phyloP scores from a whole-genome alignment of 2,888 invertebrate genomes.

The Heteropelma amictum region DNA sequence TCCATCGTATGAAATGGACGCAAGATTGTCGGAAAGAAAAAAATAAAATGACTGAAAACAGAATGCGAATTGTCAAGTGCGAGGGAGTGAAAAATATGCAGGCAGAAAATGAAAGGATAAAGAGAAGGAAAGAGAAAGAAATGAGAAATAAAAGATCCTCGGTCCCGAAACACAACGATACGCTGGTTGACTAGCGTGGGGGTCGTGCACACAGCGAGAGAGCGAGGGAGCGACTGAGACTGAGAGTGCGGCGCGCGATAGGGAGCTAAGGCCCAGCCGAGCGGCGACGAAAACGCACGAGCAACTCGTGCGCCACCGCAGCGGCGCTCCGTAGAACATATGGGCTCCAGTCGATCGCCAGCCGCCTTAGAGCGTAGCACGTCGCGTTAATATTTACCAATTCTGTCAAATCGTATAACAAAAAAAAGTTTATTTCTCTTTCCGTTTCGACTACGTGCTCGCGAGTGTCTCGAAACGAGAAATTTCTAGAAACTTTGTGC shows the following conservation, averaged over 20 bases:
- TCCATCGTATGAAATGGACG: slow-evolving; percentile 27
- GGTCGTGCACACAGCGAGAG: slow-evolving; percentile 38
- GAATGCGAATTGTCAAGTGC: slow-evolving; percentile 52
- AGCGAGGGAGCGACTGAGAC: slow-evolving; percentile 5
- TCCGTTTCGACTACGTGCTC: neutral
- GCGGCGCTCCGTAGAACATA: slow-evolving; percentile 68
- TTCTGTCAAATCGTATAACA: neutral
- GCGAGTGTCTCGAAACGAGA: too few relatives aligned
- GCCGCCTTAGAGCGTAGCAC: slow-evolving; percentile 62
- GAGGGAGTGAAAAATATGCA: slow-evolving; percentile 44
- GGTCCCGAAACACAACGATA: slow-evolving; percentile 26
- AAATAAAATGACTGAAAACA: slow-evolving; percentile 4
- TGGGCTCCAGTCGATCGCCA: slow-evolving; percentile 70
- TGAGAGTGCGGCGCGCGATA: slow-evolving; percentile 17
- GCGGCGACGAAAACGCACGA: slow-evolving; percentile 51
- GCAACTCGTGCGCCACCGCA: slow-evolving; percentile 70
- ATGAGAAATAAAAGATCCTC: slow-evolving; percentile 14
- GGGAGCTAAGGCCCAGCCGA: slow-evolving; percentile 49
- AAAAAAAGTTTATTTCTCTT: neutral
- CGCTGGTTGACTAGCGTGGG: slow-evolving; percentile 25
- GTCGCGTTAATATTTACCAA: slow-evolving; percentile 13
- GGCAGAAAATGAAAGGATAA: too few relatives aligned
- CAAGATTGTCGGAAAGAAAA: slow-evolving; percentile 15
- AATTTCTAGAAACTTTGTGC: too few relatives aligned
- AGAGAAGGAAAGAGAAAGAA: slow-evolving; percentile 17